Base-by-base conservation (phyloP, 2,113 vertebrate genomes). In the Nibea coibor region DNA sequence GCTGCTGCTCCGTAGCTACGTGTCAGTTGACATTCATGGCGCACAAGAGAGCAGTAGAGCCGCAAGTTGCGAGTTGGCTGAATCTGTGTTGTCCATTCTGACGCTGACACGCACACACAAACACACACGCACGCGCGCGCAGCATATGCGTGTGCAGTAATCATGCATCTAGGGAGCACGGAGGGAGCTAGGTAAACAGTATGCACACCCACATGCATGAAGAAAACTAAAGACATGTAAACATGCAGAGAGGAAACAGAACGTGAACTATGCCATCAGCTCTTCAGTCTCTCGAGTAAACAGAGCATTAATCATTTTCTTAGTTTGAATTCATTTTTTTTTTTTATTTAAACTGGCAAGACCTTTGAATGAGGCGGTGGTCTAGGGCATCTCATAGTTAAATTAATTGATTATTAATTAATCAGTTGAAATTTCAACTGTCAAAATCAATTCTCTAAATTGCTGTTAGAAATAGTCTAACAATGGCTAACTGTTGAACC, bases 141-240 rank as follows among this genome's bases (percentile, higher is more conserved):
- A 39, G 9, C 14, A 2, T 39, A 75, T 78, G 72, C 48, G 47
- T 66, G 70, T 57, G 45, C 58, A 70, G 69, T 88, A 92, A 89
- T 86, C 82, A 88, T 85, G 81, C 70, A 39, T 78, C 80, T 4
- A n/a, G 80, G 85, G 89, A 91, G 57, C 28, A 53, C 50, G 57
- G 50, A 78, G 15, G 59, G 76, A 75, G 66, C 80, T 54, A 67
- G 42, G 45, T 80, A 84, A 89, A 87, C 77, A 85, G 47, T 71
- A 83, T 72, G 78, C 58, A 88, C 84, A 72, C 80, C 78, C 56
- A 84, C 84, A 77, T 42, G 68, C 53, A 67, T 26, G 70, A 68
- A 74, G 51, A 69, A 74, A 82, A 81, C 76, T 42, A 84, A 82
- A 82, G 28, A 22, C 22, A 62, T 67, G 74, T 77, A 70, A 72